These are phyloP conservation scores for Amphiprion ocellaris DNA, from an alignment of 2,113 vertebrate genomes.

Conservation along the genomic window DNA sequence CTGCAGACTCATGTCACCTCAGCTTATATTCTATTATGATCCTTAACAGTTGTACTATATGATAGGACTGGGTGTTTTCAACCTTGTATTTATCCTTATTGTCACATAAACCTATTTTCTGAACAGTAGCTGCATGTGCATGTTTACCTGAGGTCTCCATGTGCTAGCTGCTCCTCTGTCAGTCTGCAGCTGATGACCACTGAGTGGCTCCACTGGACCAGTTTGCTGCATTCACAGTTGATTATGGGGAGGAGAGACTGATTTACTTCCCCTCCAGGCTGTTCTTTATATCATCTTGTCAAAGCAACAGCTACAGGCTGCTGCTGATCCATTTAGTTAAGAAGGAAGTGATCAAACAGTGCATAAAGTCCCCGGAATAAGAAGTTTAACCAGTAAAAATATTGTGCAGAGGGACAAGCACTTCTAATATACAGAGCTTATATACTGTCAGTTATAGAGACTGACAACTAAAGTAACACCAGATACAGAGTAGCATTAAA, in stretches of 20 bases:
- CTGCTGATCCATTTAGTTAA: conserved; percentile 18
- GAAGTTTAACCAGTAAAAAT: background rate
- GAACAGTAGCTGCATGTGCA: no score
- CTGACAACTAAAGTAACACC: background rate
- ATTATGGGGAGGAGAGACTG: conserved; percentile 5
- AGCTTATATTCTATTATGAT: no score
- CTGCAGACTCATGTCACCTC: no score
- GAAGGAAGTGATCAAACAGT: background rate
- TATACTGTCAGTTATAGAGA: background rate
- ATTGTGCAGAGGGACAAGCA: background rate
- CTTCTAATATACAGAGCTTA: background rate
- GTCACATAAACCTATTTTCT: no score
- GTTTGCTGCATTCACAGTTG: background rate
- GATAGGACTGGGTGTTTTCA: no score
- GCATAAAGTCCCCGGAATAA: background rate
- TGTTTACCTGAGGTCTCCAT: no score
- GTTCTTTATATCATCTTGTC: conserved; percentile 26
- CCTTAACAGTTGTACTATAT: background rate
- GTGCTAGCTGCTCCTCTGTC: background rate
- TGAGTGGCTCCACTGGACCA: conserved; percentile 37
- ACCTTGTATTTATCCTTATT: no score
- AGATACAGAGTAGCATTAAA: background rate
- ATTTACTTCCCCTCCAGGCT: conserved; percentile 5
- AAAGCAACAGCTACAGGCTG: conserved; percentile 23
- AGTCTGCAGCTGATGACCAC: conserved; percentile 31